These are phyloP conservation scores for Chrysaora quinquecirrha DNA, from an alignment of 30 jellyfish, hydroid and myxozoan species.

Conservation along the genomic window DNA sequence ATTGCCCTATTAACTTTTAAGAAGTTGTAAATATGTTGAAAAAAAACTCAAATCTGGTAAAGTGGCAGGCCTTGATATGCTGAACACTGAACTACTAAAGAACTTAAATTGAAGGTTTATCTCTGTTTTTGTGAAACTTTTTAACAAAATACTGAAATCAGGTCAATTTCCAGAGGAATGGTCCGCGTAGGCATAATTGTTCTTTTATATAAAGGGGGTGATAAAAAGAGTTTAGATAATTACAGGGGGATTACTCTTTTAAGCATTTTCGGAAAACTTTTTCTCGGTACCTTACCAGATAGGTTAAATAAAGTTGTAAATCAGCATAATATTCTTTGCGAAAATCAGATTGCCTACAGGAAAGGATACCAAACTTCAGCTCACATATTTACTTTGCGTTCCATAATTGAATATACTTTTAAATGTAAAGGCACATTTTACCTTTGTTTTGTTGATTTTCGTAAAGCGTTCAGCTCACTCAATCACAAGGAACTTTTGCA, in stretches of 20 bases:
- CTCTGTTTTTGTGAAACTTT: background rate
- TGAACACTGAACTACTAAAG: background rate
- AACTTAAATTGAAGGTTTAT: background rate
- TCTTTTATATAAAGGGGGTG: background rate
- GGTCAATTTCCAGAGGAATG: background rate
- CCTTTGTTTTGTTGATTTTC: background rate
- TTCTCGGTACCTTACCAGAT: too few relatives aligned
- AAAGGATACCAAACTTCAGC: background rate
- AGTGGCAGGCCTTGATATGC: too few relatives aligned
- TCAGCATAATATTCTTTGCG: too few relatives aligned
- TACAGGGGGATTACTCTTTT: slow-evolving; percentile 7
- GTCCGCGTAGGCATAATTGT: slow-evolving; percentile 5
- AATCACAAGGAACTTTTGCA: background rate
- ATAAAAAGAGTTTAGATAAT: background rate
- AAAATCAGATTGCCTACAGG: too few relatives aligned
- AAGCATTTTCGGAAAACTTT: too few relatives aligned
- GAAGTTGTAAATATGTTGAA: too few relatives aligned
- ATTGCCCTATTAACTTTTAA: too few relatives aligned
- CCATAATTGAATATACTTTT: background rate
- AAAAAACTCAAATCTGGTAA: too few relatives aligned
- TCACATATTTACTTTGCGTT: slow-evolving; percentile 4
- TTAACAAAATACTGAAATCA: background rate
- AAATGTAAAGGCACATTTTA: background rate
- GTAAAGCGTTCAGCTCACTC: background rate
- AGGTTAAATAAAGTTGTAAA: too few relatives aligned